A percentile compares a stretch with the other conserved stretches of the same genome.
Evolutionary conservation across 1,140 invertebrate species (phyloP).

Genomic region (Bombus difficillimus): DNA sequence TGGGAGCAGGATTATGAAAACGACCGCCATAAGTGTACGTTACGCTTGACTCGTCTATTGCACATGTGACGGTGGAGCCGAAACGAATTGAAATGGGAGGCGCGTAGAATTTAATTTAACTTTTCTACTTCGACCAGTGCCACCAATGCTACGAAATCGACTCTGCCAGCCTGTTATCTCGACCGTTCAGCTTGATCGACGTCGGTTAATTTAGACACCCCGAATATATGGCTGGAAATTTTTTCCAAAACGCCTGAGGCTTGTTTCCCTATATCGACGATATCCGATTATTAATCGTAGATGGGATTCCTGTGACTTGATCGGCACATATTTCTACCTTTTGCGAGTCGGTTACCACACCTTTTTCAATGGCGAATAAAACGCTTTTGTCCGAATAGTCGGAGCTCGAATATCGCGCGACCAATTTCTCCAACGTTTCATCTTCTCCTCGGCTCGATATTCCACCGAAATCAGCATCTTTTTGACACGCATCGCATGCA

Average conservation of each 20-base stretch:
- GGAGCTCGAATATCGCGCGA: not conserved
- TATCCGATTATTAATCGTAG: constrained; percentile 41
- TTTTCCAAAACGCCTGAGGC: constrained; percentile 16
- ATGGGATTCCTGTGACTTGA: not conserved
- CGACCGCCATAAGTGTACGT: constrained; percentile 13
- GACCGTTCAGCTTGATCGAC: constrained; percentile 54
- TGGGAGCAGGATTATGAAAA: constrained; percentile 48
- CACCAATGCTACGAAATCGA: constrained; percentile 24
- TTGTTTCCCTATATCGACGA: constrained; percentile 40
- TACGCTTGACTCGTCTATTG: constrained; percentile 14
- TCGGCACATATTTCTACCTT: constrained; percentile 34
- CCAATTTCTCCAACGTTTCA: not conserved
- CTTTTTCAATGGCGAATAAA: not conserved
- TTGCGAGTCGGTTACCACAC: not conserved
- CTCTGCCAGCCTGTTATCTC: constrained; percentile 16
- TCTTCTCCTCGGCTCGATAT: not conserved
- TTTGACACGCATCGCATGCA: not conserved
- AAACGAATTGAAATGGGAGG: constrained; percentile 44
- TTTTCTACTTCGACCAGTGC: constrained; percentile 50
- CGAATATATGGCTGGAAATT: constrained; percentile 37
- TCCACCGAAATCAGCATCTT: not conserved
- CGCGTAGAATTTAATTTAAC: constrained; percentile 65
- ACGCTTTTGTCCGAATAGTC: not conserved
- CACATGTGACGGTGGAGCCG: constrained; percentile 18
- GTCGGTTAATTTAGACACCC: constrained; percentile 56